Percentiles rank a stretch among this genome's conserved stretches.
These are phyloP conservation scores for Sphecodes monilicornis DNA, from an alignment of 2,888 invertebrate species.

Conservation along the genomic window DNA sequence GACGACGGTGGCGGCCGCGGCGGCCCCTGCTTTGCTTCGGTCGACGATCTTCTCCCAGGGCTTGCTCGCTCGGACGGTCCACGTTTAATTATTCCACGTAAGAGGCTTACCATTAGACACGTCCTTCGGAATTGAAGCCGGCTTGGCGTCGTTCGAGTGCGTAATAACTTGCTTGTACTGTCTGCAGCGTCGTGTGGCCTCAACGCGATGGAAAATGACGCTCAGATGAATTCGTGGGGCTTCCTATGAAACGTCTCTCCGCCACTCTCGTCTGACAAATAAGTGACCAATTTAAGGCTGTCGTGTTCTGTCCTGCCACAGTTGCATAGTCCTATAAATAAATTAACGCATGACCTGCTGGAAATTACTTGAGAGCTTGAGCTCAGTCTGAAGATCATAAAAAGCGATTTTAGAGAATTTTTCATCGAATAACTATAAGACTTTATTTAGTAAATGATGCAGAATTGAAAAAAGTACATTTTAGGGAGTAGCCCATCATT, in stretches of 20 bases:
- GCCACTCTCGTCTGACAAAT: not conserved
- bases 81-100: constrained; percentile 69
- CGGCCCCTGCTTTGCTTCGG: constrained; percentile 50
- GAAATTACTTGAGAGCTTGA: not conserved
- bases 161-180: constrained; percentile 60
- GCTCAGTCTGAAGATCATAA: no score
- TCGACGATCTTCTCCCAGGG: constrained; percentile 53
- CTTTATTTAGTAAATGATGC: no score
- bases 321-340: not conserved
- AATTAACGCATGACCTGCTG: not conserved
- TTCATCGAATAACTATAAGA: no score
- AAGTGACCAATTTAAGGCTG: not conserved
- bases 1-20: not conserved
- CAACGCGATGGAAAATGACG: constrained; percentile 31
- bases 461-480: no score
- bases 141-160: constrained; percentile 65
- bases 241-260: not conserved
- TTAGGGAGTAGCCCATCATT: no score
- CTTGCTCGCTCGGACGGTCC: constrained; percentile 47
- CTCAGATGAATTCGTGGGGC: not conserved
- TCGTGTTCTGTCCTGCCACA: not conserved
- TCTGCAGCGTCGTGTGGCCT: constrained; percentile 8
- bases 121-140: constrained; percentile 65
- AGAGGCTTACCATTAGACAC: constrained; percentile 72
- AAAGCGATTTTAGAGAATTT: no score